Conservation (phyloP, 2,113 vertebrate species). For the Trogon melanurus region DNA sequence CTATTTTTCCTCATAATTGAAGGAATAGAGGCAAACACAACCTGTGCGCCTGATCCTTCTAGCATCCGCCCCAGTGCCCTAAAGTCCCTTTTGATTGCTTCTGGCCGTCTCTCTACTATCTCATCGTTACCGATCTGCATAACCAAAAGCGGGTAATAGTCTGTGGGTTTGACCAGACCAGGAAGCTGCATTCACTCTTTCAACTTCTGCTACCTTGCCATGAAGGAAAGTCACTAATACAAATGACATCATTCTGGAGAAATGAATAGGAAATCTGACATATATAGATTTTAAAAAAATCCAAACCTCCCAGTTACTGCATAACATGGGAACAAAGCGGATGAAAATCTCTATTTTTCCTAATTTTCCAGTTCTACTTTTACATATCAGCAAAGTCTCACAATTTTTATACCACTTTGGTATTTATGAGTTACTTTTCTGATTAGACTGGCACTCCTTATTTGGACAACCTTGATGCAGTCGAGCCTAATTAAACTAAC, state of each 20-base stretch:
- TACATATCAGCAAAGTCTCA: not conserved
- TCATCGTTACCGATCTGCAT: no score
- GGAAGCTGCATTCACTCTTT: not conserved
- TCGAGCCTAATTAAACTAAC: not conserved
- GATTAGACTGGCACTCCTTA: not conserved
- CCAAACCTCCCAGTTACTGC: not conserved
- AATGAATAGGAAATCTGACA: not conserved
- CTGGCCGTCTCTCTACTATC: no score
- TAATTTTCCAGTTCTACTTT: not conserved
- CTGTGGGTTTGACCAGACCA: no score
- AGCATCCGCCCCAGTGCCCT: no score
- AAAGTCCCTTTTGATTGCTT: no score
- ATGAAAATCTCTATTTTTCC: not conserved
- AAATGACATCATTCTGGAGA: not conserved
- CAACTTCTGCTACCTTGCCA: not conserved
- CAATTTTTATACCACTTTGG: not conserved
- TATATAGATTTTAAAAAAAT: not conserved
- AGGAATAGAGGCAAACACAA: no score
- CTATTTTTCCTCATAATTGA: no score
- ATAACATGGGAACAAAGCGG: accelerated
- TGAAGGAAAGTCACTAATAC: not conserved
- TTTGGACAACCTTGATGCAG: not conserved
- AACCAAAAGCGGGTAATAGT: no score
- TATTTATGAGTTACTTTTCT: not conserved
- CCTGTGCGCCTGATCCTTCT: no score